phyloP scores from a whole-genome alignment of 2,113 vertebrate genomes.

The Macquaria australasica region DNA sequence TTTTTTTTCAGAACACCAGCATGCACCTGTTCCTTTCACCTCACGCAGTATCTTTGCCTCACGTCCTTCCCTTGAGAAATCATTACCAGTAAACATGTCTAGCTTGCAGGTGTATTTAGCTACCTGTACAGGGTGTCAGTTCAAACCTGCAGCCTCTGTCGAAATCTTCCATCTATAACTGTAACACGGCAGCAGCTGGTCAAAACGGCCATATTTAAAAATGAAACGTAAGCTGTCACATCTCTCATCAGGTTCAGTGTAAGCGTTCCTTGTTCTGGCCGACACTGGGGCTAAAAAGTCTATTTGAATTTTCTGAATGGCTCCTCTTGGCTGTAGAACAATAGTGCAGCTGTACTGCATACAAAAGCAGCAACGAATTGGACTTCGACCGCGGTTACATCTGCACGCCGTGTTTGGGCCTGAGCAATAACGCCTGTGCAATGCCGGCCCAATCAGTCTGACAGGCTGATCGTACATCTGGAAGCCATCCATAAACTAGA shows the following conservation, averaged over 20 bases:
- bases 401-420: slow-evolving; percentile 47
- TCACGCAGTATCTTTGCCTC: neutral
- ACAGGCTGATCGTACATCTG: slow-evolving; percentile 77
- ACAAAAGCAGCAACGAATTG: slow-evolving; percentile 62
- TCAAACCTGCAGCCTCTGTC: neutral
- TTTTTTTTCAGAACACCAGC: neutral
- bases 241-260: slow-evolving; percentile 27
- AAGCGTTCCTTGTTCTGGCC: slow-evolving; percentile 33
- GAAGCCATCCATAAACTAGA: slow-evolving; percentile 75
- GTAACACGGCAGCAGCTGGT: slow-evolving; percentile 15
- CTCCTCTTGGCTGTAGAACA: slow-evolving; percentile 44
- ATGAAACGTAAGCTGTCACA: slow-evolving; percentile 26
- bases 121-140: neutral
- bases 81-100: neutral
- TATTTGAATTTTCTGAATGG: slow-evolving; percentile 40
- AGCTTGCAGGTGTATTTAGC: slow-evolving; percentile 14
- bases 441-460: slow-evolving; percentile 58
- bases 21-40: neutral
- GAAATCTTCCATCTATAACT: neutral
- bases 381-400: slow-evolving; percentile 53
- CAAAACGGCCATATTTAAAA: slow-evolving; percentile 23
- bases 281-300: slow-evolving; percentile 35
- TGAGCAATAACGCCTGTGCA: slow-evolving; percentile 47
- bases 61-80: neutral
- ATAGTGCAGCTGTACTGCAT: slow-evolving; percentile 52